Evolutionary conservation across 2,113 vertebrate species (phyloP).

Genomic region (Gobiocypris rarus): DNA sequence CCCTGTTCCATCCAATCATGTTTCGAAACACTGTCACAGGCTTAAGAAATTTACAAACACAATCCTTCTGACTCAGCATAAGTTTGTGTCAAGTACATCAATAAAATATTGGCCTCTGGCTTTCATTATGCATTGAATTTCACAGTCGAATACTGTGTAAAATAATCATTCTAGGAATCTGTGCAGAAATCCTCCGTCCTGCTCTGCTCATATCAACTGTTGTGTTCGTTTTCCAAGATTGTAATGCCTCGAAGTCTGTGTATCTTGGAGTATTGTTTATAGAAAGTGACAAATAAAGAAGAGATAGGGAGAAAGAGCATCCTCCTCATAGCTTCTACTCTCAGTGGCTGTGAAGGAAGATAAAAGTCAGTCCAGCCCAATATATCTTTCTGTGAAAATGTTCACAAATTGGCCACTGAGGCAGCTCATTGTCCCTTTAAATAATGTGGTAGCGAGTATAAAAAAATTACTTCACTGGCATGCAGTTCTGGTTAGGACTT

Average conservation of each 20-base stretch:
- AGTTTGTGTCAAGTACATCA: background rate
- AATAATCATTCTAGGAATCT: background rate
- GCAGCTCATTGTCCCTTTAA: constrained; percentile 18
- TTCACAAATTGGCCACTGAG: background rate
- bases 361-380: constrained; percentile 30
- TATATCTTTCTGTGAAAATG: constrained; percentile 13
- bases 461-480: constrained; percentile 22
- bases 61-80: constrained; percentile 15
- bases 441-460: background rate
- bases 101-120: background rate
- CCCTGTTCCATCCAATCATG: background rate
- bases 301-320: constrained; percentile 38
- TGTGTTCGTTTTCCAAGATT: background rate
- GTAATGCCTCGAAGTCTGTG: background rate
- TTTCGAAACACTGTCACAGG: background rate
- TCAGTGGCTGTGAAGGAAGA: constrained; percentile 25
- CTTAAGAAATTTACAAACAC: constrained; percentile 11
- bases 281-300: background rate
- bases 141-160: background rate
- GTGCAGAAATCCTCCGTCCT: background rate
- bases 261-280: background rate
- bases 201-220: background rate
- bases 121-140: background rate
- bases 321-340: constrained; percentile 45
- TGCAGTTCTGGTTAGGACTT: constrained; percentile 35